Evolutionary conservation across 2,888 invertebrate genomes (phyloP), one percentile per base, ranked within the genome.

Genomic region (Stenoptilia bipunctidactyla): DNA sequence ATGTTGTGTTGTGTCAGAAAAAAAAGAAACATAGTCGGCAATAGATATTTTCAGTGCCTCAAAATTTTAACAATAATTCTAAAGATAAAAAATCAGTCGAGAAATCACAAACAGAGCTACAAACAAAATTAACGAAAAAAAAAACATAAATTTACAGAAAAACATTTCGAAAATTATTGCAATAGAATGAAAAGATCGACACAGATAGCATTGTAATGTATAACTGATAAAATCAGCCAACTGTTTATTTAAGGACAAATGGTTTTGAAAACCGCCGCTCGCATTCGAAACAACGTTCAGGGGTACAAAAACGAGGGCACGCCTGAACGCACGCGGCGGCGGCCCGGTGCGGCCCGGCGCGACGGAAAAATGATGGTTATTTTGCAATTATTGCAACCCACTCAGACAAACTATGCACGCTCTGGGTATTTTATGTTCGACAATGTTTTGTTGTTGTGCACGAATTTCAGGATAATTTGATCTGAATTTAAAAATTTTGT

Each of bases 291-390:
- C 20, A 72, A n/a, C 67, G 76, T 72, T 66, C 74, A 72, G 76
- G 73, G 68, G 68, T 62, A 66, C 68, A 76, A 75, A 79, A 77
- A 75, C 70, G 74, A 67, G 72, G 67, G 71, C 76, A 75, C 74
- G 76, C 73, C 70, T 77, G 77, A 69, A 44, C 66, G 72, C 49
- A 58, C 65, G 64, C 56, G n/a, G n/a, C n/a, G n/a, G n/a, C n/a
- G n/a, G n/a, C n/a, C 56, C 63, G 58, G 58, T 52, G 25, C 33
- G 15, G n/a, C n/a, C n/a, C n/a, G 20, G 20, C 8, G 20, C 8
- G 20, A 20, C 58, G 59, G 66, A 74, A 77, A 77, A 75, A 79
- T 75, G 68, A 71, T 73, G 69, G 70, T 55, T 69, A 70, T 72
- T 76, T 69, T 64, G 69, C 64, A 64, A 72, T 77, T 69, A 77